Evolutionary conservation across 1,140 invertebrate genomes (phyloP).

Genomic region (Euura lappo): DNA sequence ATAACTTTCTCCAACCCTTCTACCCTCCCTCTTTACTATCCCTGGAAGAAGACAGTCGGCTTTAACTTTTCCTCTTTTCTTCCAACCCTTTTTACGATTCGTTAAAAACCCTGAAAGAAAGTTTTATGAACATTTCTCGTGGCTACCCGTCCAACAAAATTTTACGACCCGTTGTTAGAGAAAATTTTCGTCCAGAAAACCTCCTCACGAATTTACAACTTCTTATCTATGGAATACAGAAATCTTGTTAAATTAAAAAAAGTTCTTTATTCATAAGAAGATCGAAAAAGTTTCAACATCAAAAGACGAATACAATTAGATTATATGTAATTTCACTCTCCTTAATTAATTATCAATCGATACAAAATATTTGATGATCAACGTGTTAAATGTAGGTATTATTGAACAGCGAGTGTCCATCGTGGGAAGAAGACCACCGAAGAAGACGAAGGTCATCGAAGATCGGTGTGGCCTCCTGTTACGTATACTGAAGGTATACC

Average conservation of each 20-base stretch:
- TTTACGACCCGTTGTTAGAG: neutral
- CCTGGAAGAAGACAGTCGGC: neutral
- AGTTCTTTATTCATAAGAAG: no score
- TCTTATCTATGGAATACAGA: neutral
- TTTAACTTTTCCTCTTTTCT: constrained; percentile 18
- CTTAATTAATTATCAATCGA: neutral
- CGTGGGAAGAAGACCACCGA: neutral
- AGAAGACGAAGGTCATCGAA: constrained; percentile 50
- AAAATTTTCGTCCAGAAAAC: constrained; percentile 2
- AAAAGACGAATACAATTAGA: no score
- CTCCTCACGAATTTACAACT: neutral
- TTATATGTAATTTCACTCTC: neutral
- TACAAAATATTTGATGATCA: neutral
- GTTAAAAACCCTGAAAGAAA: constrained; percentile 40
- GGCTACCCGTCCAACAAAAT: constrained; percentile 18
- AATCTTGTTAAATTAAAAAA: no score
- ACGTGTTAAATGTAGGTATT: neutral
- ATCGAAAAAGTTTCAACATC: no score
- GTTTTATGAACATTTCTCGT: constrained; percentile 31
- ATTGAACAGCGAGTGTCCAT: neutral
- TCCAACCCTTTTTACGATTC: constrained; percentile 46
- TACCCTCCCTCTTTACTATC: constrained; percentile 6
- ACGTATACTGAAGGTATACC: constrained; percentile 99
- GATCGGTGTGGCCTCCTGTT: constrained; percentile 90
- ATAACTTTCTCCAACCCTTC: constrained; percentile 47